Conservation (phyloP, 2,797 vertebrate genomes). For the Sebastes hubbsi region DNA sequence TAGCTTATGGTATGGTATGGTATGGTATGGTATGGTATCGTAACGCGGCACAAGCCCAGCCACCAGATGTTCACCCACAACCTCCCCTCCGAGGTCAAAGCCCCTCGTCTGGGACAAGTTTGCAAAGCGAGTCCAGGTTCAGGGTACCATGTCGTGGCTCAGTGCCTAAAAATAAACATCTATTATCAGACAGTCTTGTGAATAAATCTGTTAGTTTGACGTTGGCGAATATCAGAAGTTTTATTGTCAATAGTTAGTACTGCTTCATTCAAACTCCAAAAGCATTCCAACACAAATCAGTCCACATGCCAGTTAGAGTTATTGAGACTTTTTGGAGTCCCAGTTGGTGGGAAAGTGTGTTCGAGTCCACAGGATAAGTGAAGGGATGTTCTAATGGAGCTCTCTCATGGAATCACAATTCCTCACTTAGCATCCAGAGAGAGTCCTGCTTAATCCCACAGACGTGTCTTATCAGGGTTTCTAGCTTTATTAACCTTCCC, state of each 20-base stretch:
- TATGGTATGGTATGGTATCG: too few relatives aligned
- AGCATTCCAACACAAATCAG: not conserved
- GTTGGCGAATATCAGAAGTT: too few relatives aligned
- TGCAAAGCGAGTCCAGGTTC: not conserved
- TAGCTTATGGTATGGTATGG: too few relatives aligned
- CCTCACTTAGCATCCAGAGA: conserved; percentile 25
- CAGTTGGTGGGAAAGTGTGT: not conserved
- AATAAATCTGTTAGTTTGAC: not conserved
- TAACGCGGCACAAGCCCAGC: too few relatives aligned
- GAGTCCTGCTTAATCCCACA: conserved; percentile 10
- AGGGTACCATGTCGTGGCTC: not conserved
- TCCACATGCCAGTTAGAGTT: not conserved
- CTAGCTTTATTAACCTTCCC: conserved; percentile 7
- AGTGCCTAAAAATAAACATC: not conserved
- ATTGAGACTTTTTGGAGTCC: not conserved
- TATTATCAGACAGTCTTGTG: not conserved
- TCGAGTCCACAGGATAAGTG: not conserved
- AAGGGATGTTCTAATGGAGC: conserved; percentile 5
- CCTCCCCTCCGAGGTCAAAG: not conserved
- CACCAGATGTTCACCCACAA: too few relatives aligned
- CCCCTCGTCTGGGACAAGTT: not conserved
- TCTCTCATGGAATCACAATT: conserved; percentile 15
- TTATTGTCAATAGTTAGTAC: not conserved
- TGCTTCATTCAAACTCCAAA: not conserved
- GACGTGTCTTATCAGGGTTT: conserved; percentile 37